Conservation (phyloP, 2,113 vertebrate species). For the Nibea coibor region DNA sequence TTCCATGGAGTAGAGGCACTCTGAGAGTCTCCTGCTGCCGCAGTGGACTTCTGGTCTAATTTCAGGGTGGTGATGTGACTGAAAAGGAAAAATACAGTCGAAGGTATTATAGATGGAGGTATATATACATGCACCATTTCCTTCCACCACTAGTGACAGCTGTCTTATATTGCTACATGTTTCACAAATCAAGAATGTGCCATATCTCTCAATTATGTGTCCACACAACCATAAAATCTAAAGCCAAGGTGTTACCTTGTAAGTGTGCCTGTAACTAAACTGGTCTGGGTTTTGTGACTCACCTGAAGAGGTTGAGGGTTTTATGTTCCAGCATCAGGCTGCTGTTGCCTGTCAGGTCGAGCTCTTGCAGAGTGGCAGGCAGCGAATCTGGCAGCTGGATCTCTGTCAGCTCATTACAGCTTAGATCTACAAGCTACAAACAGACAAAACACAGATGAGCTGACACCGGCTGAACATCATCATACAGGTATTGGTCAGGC, state of each 20-base stretch:
- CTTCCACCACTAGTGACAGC: not conserved
- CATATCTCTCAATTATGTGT: not conserved
- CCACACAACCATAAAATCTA: not conserved
- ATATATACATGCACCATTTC: not conserved
- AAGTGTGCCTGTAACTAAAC: not conserved
- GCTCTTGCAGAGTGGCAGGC: slow-evolving; percentile 90
- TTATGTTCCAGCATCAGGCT: slow-evolving; percentile 94
- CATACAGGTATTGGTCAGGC: not conserved
- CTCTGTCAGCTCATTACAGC: slow-evolving; percentile 96
- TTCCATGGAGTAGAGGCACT: slow-evolving; percentile 88
- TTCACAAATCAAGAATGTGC: not conserved
- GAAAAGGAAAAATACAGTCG: slow-evolving; percentile 4
- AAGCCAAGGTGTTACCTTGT: not conserved
- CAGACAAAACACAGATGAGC: slow-evolving; percentile 22
- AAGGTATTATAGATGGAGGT: not conserved
- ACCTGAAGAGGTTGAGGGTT: slow-evolving; percentile 97
- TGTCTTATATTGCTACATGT: not conserved
- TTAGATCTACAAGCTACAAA: slow-evolving; percentile 93
- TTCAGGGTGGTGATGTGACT: slow-evolving; percentile 95
- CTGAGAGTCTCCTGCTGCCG: slow-evolving; percentile 80
- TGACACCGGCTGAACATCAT: slow-evolving; percentile 12
- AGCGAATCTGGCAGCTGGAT: slow-evolving; percentile 92
- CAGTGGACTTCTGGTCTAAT: slow-evolving; percentile 92
- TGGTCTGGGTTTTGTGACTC: slow-evolving; percentile 37
- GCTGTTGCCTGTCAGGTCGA: slow-evolving; percentile 94